Evolutionary conservation across 2,888 invertebrate species (phyloP).

Genomic region (Dynastes grantii): DNA sequence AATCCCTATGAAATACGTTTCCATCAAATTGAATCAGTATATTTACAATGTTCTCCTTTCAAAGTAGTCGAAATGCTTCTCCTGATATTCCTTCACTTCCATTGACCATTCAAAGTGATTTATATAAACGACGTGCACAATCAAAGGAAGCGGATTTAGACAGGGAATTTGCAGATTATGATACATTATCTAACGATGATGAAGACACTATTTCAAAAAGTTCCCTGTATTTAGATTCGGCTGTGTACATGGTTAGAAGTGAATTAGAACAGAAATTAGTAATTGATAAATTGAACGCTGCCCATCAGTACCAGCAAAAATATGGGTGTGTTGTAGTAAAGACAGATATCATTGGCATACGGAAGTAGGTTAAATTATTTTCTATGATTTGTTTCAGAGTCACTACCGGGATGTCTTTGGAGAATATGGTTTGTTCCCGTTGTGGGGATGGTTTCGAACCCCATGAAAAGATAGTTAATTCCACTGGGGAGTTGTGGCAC

Average conservation of each 20-base stretch:
- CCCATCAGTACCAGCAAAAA: conserved; percentile 21
- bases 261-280: conserved; percentile 29
- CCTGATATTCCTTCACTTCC: conserved; percentile 64
- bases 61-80: conserved; percentile 61
- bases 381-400: conserved; percentile 66
- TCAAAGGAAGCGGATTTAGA: conserved; percentile 59
- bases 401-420: conserved; percentile 83
- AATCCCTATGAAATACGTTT: not conserved
- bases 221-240: conserved; percentile 35
- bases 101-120: conserved; percentile 60
- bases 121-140: conserved; percentile 63
- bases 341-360: not conserved
- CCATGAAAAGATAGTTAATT: conserved; percentile 98
- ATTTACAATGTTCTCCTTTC: conserved; percentile 43
- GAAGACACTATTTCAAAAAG: conserved; percentile 26
- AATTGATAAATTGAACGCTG: conserved; percentile 23
- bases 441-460: conserved; percentile 97
- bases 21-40: conserved; percentile 1
- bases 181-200: conserved; percentile 35
- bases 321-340: conserved; percentile 33
- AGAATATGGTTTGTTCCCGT: conserved; percentile 94
- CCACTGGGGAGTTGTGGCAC: conserved; percentile 99
- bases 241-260: conserved; percentile 22
- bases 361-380: not conserved
- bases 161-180: conserved; percentile 57